phyloP scores from a whole-genome alignment of 2,113 vertebrate genomes.

The Syrrhaptes paradoxus region DNA sequence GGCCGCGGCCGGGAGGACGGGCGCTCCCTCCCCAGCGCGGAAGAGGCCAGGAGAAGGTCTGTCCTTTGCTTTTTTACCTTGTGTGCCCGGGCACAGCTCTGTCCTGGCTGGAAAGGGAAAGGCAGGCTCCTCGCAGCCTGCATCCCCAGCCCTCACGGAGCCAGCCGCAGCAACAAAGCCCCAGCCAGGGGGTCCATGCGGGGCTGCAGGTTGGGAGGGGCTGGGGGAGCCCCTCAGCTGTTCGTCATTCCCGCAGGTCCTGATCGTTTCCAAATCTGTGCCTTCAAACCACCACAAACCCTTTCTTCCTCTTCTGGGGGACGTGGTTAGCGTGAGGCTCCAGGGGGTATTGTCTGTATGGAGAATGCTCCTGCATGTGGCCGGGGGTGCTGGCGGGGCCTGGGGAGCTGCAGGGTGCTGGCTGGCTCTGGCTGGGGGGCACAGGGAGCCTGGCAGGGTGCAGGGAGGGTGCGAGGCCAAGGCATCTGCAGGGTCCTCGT shows the following conservation, averaged over 20 bases:
- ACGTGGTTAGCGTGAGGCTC: neutral
- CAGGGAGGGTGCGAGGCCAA: neutral
- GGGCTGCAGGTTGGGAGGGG: constrained; percentile 2
- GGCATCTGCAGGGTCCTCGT: neutral
- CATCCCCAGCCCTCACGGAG: neutral
- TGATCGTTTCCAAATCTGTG: neutral
- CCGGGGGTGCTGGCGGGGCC: neutral
- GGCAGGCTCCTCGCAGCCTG: neutral
- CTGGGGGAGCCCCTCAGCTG: neutral
- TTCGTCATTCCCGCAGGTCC: neutral
- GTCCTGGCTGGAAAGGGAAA: neutral
- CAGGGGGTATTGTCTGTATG: neutral
- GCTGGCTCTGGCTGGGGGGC: neutral
- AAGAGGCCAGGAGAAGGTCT: constrained; percentile 68
- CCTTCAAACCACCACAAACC: neutral
- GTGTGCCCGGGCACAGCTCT: neutral
- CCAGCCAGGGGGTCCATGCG: neutral
- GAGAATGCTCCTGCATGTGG: neutral
- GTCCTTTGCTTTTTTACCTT: constrained; percentile 35
- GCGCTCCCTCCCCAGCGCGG: neutral
- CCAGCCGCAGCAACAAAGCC: neutral
- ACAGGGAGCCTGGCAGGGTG: neutral
- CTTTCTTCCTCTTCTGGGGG: neutral
- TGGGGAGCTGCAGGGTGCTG: neutral
- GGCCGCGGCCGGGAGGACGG: constrained; percentile 16